Percentiles rank a stretch among this genome's conserved stretches.
These are phyloP conservation scores for Carcina quercana DNA, from an alignment of 2,888 invertebrate genomes.

Conservation along the genomic window DNA sequence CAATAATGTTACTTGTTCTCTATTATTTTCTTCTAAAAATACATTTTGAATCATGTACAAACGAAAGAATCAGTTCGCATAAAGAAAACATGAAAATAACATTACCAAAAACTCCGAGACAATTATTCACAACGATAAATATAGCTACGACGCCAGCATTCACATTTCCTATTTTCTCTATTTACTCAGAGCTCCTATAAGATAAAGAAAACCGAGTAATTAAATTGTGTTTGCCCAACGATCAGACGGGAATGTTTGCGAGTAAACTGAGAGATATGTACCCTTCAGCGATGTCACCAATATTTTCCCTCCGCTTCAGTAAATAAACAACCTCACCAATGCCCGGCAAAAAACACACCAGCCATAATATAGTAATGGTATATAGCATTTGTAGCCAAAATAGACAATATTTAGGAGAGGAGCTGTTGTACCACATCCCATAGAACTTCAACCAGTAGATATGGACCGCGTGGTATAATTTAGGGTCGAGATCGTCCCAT, in stretches of 20 bases:
- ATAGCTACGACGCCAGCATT: too few species aligned
- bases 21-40: too few species aligned
- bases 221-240: slow-evolving; percentile 25
- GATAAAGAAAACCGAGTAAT: slow-evolving; percentile 16
- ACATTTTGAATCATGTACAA: too few species aligned
- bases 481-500: slow-evolving; percentile 58
- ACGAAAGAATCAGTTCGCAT: too few species aligned
- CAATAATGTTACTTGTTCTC: too few species aligned
- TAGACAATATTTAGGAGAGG: slow-evolving; percentile 31
- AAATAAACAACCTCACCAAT: slow-evolving; percentile 80
- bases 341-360: slow-evolving; percentile 66
- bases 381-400: slow-evolving; percentile 57
- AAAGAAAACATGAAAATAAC: too few species aligned
- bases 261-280: slow-evolving; percentile 30
- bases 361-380: slow-evolving; percentile 47
- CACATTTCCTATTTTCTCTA: too few species aligned
- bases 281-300: slow-evolving; percentile 76
- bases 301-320: slow-evolving; percentile 75
- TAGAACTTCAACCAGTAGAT: slow-evolving; percentile 69
- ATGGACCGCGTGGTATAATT: slow-evolving; percentile 58
- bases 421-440: slow-evolving; percentile 63
- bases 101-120: too few species aligned
- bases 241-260: slow-evolving; percentile 25
- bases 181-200: too few species aligned
- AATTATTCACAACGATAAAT: too few species aligned